Conservation (phyloP, 2,888 invertebrate species). For the Drosophila flavopinicola region DNA sequence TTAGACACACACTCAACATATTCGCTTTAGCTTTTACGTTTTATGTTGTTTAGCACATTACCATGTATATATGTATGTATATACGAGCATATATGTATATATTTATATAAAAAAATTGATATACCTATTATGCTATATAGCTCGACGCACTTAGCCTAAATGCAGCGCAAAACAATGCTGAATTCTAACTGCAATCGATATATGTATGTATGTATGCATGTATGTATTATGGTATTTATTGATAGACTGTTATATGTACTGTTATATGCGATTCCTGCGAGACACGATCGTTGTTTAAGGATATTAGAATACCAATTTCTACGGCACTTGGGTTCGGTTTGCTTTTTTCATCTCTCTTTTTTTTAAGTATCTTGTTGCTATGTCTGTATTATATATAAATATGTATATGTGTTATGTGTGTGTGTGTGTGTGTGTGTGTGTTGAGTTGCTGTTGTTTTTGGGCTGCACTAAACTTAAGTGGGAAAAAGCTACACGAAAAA, state of each 20-base stretch:
- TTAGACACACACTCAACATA: constrained; percentile 33
- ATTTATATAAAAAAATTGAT: constrained; percentile 12
- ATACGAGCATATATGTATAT: constrained; percentile 6
- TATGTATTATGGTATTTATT: constrained; percentile 9
- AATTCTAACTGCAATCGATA: constrained; percentile 18
- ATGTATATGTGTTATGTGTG: constrained; percentile 2
- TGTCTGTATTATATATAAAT: constrained; percentile 2
- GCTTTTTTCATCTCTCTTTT: constrained; percentile 1
- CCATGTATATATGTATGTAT: background rate
- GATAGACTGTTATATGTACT: constrained; percentile 17
- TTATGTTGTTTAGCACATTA: constrained; percentile 22
- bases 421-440: constrained; percentile 27
- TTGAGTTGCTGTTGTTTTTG: constrained; percentile 17
- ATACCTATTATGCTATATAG: constrained; percentile 7
- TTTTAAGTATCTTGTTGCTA: constrained; percentile 3
- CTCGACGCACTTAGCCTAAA: constrained; percentile 20
- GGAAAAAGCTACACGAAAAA: constrained; percentile 22
- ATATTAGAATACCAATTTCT: constrained; percentile 24
- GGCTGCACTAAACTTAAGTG: constrained; percentile 21
- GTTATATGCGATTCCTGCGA: constrained; percentile 25
- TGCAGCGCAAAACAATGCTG: constrained; percentile 36
- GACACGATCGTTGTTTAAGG: constrained; percentile 43
- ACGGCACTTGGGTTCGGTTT: constrained; percentile 43
- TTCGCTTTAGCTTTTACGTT: background rate
- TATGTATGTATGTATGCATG: background rate